Conservation (phyloP, 2,113 vertebrate species). For the Globicephala melas region DNA sequence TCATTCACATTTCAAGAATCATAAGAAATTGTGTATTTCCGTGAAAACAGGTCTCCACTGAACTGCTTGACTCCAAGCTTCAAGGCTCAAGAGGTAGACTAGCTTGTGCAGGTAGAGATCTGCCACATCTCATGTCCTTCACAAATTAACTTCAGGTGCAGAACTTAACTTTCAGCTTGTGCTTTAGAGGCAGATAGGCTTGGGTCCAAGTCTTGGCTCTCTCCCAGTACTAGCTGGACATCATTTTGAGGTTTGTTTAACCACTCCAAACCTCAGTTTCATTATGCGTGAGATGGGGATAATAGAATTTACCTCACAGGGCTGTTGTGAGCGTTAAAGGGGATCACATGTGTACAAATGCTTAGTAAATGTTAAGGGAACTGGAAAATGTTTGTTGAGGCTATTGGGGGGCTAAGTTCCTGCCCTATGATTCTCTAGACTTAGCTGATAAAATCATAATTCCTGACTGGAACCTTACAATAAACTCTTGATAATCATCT, state of each 20-base stretch:
- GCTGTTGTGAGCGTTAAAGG: neutral
- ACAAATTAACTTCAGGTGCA: neutral
- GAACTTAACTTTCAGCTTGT: neutral
- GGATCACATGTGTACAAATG: neutral
- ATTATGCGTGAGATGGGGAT: neutral
- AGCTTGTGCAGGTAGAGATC: neutral
- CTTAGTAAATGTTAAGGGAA: slow-evolving; percentile 8
- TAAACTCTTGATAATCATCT: neutral
- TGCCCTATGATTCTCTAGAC: neutral
- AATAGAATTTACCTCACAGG: neutral
- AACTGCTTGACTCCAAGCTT: neutral
- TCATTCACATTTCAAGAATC: neutral
- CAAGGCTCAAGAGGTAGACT: neutral
- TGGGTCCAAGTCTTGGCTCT: neutral
- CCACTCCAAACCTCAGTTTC: neutral
- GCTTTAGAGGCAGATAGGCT: neutral
- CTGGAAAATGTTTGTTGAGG: neutral
- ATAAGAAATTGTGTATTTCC: slow-evolving; percentile 24
- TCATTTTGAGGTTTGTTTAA: slow-evolving; percentile 28
- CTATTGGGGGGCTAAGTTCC: neutral
- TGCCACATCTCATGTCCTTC: neutral
- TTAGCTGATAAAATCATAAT: slow-evolving; percentile 9
- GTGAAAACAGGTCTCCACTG: neutral
- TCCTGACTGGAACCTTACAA: neutral
- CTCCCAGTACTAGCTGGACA: neutral